Evolutionary conservation across 2,888 invertebrate species (phyloP), one percentile per base, ranked within the genome.

Genomic region (Tachina lurida): DNA sequence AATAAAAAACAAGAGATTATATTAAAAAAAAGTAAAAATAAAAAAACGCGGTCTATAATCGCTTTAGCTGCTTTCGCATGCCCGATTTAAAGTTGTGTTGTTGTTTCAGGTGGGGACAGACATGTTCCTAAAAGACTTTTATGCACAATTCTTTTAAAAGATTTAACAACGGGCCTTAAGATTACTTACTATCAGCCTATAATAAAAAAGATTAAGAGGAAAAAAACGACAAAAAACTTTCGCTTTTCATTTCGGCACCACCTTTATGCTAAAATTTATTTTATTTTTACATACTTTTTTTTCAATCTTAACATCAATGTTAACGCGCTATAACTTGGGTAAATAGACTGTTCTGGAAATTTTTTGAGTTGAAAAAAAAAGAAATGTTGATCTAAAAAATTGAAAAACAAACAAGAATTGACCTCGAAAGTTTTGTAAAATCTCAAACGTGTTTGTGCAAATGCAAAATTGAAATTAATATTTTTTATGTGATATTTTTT

Each of bases 21-120:
- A 43, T 43, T 73, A 49, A 60, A 60, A 60, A 60, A 60, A 73
- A 19, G 5, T 12, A 52, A 47, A 68, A 70, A 45, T 13, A 54
- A 74, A 80, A 68, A 84, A 77, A 77, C 68, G 79, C 75, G 80
- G 71, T 76, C 75, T 84, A 47, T 71, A 76, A 80, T 76, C 80
- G 70, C 70, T 80, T 71, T 73, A 71, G 84, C 80, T 80, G 76
- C 67, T 74, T 67, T 71, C 80, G 71, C 76, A 60, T 67, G 76
- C 80, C 60, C 67, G 71, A 65, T 71, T 75, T 63, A 60, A 65
- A 81, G 62, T 81, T 81, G 56, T 73, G 45, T 52, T 63, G 13
- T 71, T 45, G 68, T 49, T 58, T 17, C 31, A 17, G n/a, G n/a
- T 41, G 52, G 12, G 52, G 60, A 52, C 62, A 60, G 60, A 58